Evolutionary conservation across 2,797 vertebrate genomes (phyloP), one percentile per base, ranked within the genome.

Genomic region (Lacerta agilis): DNA sequence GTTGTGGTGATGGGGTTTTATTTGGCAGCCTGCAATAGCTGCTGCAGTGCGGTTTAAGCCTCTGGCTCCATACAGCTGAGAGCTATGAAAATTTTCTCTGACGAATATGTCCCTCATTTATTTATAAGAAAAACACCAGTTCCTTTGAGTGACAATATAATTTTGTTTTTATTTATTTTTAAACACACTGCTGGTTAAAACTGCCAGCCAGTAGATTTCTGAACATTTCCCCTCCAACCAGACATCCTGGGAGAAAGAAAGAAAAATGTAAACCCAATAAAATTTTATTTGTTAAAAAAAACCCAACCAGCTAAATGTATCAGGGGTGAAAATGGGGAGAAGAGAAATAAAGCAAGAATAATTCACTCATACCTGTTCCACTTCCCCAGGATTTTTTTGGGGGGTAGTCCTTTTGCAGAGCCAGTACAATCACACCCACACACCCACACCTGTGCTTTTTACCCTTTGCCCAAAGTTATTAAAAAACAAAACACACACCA

Each of bases 141-240:
- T 79, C 85, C 76, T 87, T 87, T 88, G 73, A 92, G 92, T 92
- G 92, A 94, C 94, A 95, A 95, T 94, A 92, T 91, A 94, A 87
- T 85, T 88, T 86, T 75, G 79, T 95, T 85, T 55, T 96, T 96
- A 94, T 93, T 96, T 94, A 92, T 92, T 92, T 95, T 91, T 90
- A 15, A 95, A 90, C 81, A 80, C 88, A 78, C 92, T 93, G 91
- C 93, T 94, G 94, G 95, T 86, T 93, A 92, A 94, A 95, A 94
- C 81, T 36, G 82, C 94, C 92, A 95, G 93, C 86, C 93, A 94
- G 92, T 78, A 86, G 61, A 94, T 94, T 93, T 96, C 79, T 93
- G 92, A 94, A 88, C 80, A 90, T 93, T 85, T 94, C 91, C 49
- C 93, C 92, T 95, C 94, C 95, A 64, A 95, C 79, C 95, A 94